Evolutionary conservation across 2,888 invertebrate genomes (phyloP).

Genomic region (Leptopilina myrica): DNA sequence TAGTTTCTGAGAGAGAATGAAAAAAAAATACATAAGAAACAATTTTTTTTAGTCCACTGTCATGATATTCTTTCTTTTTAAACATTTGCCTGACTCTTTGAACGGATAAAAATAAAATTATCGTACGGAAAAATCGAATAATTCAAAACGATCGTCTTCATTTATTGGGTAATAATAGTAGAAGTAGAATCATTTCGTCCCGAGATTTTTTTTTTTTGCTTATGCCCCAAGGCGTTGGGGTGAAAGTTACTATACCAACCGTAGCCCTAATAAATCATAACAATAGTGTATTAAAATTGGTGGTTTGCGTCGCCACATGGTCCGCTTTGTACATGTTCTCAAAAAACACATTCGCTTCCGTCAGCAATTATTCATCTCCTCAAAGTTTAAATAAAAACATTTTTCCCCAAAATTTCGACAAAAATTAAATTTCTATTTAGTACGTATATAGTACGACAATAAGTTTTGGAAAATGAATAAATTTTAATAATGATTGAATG

Average conservation of each 20-base stretch:
- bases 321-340: constrained; percentile 39
- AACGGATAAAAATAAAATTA: neutral
- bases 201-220: constrained; percentile 52
- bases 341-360: constrained; percentile 33
- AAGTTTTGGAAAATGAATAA: too few species aligned
- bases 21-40: too few species aligned
- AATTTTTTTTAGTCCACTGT: too few species aligned
- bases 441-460: too few species aligned
- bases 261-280: constrained; percentile 70
- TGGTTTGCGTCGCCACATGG: constrained; percentile 61
- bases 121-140: neutral
- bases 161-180: constrained; percentile 38
- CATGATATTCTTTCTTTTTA: neutral
- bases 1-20: too few species aligned
- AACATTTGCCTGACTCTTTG: neutral
- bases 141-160: constrained; percentile 35
- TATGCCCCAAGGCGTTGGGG: constrained; percentile 65
- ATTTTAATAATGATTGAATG: too few species aligned
- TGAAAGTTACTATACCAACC: constrained; percentile 63
- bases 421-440: too few species aligned
- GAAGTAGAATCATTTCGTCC: constrained; percentile 34
- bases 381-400: neutral
- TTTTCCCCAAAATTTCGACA: neutral
- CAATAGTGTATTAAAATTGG: constrained; percentile 66
- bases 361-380: constrained; percentile 15